Percentiles rank a stretch among this genome's conserved stretches.
Conservation (phyloP, 2,888 invertebrate species). For the Mythimna loreyi region DNA sequence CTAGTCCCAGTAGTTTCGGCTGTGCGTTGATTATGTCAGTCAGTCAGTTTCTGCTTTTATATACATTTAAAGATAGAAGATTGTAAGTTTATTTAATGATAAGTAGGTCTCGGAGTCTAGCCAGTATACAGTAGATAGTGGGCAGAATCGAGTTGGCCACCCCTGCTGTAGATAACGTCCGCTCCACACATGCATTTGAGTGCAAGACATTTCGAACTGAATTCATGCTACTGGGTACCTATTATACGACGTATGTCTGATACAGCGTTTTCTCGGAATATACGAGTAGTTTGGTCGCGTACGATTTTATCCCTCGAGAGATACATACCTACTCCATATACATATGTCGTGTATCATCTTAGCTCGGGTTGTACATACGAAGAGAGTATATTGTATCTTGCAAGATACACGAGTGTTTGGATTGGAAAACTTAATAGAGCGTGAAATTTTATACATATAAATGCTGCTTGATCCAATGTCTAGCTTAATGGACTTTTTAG, state of each 20-base stretch:
- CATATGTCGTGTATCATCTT: not conserved
- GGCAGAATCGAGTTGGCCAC: too few species aligned
- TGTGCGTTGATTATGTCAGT: too few species aligned
- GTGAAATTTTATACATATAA: not conserved
- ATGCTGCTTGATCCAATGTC: not conserved
- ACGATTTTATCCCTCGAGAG: conserved; percentile 9
- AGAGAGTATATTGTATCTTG: not conserved
- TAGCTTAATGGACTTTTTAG: too few species aligned
- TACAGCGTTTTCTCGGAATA: conserved; percentile 16
- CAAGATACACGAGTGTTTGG: not conserved
- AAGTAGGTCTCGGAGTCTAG: too few species aligned
- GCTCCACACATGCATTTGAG: conserved; percentile 42
- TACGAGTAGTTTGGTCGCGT: conserved; percentile 29
- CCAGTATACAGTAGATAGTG: too few species aligned
- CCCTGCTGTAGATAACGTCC: conserved; percentile 36
- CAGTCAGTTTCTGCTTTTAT: too few species aligned
- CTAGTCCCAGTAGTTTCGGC: too few species aligned
- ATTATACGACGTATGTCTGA: conserved; percentile 20
- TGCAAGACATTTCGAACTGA: conserved; percentile 47
- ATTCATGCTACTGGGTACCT: conserved; percentile 17
- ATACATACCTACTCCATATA: not conserved
- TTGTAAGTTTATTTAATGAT: too few species aligned
- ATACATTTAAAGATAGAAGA: too few species aligned
- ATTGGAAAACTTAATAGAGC: conserved; percentile 17
- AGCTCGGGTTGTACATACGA: not conserved